These are phyloP conservation scores for Eretmocerus hayati DNA, from an alignment of 2,888 invertebrate genomes.

Conservation along the genomic window DNA sequence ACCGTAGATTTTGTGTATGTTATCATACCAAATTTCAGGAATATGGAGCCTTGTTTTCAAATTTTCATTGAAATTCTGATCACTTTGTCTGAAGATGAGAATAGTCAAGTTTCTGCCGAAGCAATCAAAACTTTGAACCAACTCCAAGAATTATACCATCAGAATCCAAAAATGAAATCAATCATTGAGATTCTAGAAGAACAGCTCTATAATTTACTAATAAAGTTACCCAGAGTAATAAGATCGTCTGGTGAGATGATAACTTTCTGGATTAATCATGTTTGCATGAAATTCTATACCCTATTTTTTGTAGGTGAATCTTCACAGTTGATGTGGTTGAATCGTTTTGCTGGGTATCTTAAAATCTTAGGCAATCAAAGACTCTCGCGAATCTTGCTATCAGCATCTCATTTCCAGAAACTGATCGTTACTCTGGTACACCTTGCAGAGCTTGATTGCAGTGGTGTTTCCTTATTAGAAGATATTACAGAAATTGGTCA, in stretches of 20 bases:
- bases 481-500: conserved; percentile 45
- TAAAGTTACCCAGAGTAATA: conserved; percentile 58
- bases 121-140: conserved; percentile 43
- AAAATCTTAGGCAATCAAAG: conserved; percentile 53
- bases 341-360: conserved; percentile 63
- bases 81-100: conserved; percentile 61
- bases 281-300: no score
- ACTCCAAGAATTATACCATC: conserved; percentile 46
- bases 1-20: no score
- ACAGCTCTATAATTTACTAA: conserved; percentile 55
- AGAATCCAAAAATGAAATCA: conserved; percentile 37
- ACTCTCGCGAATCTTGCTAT: conserved; percentile 54
- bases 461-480: conserved; percentile 50
- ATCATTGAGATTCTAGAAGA: conserved; percentile 55
- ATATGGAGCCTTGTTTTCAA: conserved; percentile 57
- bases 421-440: conserved; percentile 54
- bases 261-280: conserved; percentile 1
- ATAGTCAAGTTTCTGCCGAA: conserved; percentile 48
- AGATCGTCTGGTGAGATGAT: conserved; percentile 46
- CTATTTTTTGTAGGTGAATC: conserved; percentile 50
- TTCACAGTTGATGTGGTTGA: conserved; percentile 57
- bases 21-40: no score
- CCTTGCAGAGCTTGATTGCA: conserved; percentile 50
- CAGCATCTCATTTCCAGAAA: conserved; percentile 51
- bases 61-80: conserved; percentile 62